Base-by-base conservation (phyloP, 2,888 invertebrate species). In the Mythimna loreyi region DNA sequence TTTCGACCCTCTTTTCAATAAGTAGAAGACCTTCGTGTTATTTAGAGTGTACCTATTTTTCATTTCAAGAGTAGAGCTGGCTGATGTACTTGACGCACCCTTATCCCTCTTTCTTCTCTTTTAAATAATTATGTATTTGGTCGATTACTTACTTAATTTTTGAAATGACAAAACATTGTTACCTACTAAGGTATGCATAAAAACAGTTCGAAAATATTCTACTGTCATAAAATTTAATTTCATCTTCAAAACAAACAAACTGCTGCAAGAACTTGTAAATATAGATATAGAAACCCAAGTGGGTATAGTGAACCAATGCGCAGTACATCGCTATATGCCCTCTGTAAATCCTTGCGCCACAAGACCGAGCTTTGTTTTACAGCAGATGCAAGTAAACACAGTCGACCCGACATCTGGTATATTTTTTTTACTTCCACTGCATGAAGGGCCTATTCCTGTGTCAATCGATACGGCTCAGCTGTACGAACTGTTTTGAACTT, bases 341-440 rank as follows among this genome's bases (percentile, higher is more conserved):
- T 90, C 90, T 83, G 89, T 89, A 85, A 86, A 89, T 87, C 85
- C 85, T 83, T 80, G 84, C 83, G 80, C 83, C 83, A 91, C 91
- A 94, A 90, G 88, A 91, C 89, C 89, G 83, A 87, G 92, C 93
- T 92, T 94, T 95, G 94, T 95, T 93, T 92, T 87, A 90, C 85
- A 90, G 87, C 94, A 94, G 93, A 93, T 93, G 95, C 92, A 94
- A 92, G 94, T 93, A 93, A 94, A 93, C 93, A 93, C 91, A 87
- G 89, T 85, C 89, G 88, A 85, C 83, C 85, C 91, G 81, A 94
- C 95, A 95, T 95, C 94, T 95, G 95, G 93, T 88, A 70, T 89
- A 89, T 91, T 93, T 95, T 94, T 95, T 95, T 94, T 93, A 89
- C 85, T 93, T 91, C 91, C 90, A 91, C 87, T 88, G 81, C 49